Evolutionary conservation across 2,888 invertebrate species (phyloP), one percentile per base, ranked within the genome.

Genomic region (Keiferia lycopersicella): DNA sequence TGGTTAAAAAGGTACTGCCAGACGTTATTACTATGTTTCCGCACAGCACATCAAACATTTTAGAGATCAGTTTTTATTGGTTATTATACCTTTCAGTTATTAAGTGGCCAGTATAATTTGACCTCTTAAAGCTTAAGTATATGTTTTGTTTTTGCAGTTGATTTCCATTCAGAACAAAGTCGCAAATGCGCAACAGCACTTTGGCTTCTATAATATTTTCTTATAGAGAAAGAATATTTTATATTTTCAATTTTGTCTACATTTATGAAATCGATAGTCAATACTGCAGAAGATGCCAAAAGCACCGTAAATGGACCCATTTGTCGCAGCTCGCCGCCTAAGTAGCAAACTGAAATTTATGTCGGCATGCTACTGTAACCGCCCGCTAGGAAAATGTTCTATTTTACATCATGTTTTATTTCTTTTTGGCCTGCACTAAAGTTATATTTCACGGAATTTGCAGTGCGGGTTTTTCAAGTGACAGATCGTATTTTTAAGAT

Each of bases 341-440:
- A 63, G 64, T 64, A 64, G 64, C 68, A 66, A 68, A 68, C 65
- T 65, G 63, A 60, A 68, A 68, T 68, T 68, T 68, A 68, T 68
- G 62, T 65, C 61, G 30, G 30, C 57, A 61, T 22, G 18, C 34
- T 10, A 16, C 41, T 14, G 20, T 39, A 50, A 61, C 61, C 61
- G 48, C 39, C 38, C 58, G 22, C 56, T 56, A 56, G 56, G 56
- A 56, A 51, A 56, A 56, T 56, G 56, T 56, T 56, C 56, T 56
- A 56, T 56, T 56, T 34, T 56, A 56, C 56, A 56, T 56, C 56
- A 22, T 56, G 56, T 56, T 56, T 16, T 56, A 30, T 30, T 56
- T 56, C n/a, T 56, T 30, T 34, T 56, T 56, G 56, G 56, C 56
- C 30, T n/a, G 30, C 56, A 30, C 30, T 34, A 30, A 6, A 56